Percentiles rank a stretch among this genome's conserved stretches.
Conservation (phyloP, 2,888 invertebrate genomes). For the Hirtodrosophila cameraria region DNA sequence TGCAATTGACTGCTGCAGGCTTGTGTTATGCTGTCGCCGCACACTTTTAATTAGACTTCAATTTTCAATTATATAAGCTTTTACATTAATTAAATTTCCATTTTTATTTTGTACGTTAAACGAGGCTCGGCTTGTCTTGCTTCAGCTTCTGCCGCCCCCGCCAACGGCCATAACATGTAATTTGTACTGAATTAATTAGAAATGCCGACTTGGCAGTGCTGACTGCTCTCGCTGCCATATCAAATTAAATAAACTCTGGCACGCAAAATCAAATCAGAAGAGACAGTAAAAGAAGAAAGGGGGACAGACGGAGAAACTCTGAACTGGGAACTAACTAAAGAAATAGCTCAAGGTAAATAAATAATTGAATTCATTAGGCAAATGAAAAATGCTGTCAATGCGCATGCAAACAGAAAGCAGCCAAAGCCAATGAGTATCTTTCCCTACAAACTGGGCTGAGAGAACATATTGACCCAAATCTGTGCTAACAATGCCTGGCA, state of each 20-base stretch:
- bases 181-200: conserved; percentile 77
- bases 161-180: conserved; percentile 52
- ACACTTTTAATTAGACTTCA: conserved; percentile 74
- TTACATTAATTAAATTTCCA: conserved; percentile 82
- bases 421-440: conserved; percentile 36
- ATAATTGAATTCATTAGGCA: conserved; percentile 83
- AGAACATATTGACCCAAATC: conserved; percentile 73
- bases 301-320: not conserved
- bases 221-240: conserved; percentile 27
- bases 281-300: conserved; percentile 18
- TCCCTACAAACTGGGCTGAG: conserved; percentile 10
- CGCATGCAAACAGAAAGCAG: conserved; percentile 30
- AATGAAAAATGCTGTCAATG: conserved; percentile 81
- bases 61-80: conserved; percentile 70
- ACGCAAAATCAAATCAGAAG: conserved; percentile 61
- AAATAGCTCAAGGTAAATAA: conserved; percentile 79
- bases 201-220: conserved; percentile 57
- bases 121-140: not conserved
- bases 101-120: conserved; percentile 56
- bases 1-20: conserved; percentile 59
- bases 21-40: conserved; percentile 49
- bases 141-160: no score
- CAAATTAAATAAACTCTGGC: conserved; percentile 55
- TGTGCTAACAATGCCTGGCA: conserved; percentile 58
- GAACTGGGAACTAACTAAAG: conserved; percentile 22